A percentile compares a stretch with the other conserved stretches of the same genome.
Conservation (phyloP, 2,888 invertebrate species). For the Conus canariensis region DNA sequence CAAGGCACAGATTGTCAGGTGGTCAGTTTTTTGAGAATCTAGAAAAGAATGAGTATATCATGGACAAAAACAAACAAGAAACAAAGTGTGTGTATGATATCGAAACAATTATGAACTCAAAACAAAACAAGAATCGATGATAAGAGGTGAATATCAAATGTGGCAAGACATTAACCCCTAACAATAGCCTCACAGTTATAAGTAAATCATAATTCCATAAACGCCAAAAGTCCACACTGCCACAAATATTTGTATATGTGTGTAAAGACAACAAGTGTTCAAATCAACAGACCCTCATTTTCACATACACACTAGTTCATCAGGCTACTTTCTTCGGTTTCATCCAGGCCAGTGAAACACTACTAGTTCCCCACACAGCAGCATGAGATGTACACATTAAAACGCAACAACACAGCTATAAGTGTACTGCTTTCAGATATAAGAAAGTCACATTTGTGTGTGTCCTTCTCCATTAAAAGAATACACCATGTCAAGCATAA, state of each 20-base stretch:
- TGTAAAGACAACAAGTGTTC: constrained; percentile 10
- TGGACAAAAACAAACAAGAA: background rate
- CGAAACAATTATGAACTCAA: too few species aligned
- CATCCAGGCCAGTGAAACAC: background rate
- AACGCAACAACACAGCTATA: background rate
- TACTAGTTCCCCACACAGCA: background rate
- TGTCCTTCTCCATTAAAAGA: background rate
- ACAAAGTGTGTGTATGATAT: background rate
- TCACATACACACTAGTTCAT: background rate
- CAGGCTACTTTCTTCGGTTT: background rate
- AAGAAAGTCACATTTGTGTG: background rate
- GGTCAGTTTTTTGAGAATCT: background rate
- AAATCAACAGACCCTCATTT: background rate
- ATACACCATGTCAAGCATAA: background rate
- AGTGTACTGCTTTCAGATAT: background rate
- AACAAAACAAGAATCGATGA: background rate
- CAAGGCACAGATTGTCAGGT: background rate
- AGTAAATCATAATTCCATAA: background rate
- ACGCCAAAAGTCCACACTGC: background rate
- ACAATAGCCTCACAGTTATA: background rate
- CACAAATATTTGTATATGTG: background rate
- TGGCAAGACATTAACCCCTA: background rate
- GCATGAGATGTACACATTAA: background rate
- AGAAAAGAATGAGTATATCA: background rate
- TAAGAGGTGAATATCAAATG: background rate